Evolutionary conservation across 2,888 invertebrate genomes (phyloP), one percentile per base, ranked within the genome.

Genomic region (Drosophila dives): DNA sequence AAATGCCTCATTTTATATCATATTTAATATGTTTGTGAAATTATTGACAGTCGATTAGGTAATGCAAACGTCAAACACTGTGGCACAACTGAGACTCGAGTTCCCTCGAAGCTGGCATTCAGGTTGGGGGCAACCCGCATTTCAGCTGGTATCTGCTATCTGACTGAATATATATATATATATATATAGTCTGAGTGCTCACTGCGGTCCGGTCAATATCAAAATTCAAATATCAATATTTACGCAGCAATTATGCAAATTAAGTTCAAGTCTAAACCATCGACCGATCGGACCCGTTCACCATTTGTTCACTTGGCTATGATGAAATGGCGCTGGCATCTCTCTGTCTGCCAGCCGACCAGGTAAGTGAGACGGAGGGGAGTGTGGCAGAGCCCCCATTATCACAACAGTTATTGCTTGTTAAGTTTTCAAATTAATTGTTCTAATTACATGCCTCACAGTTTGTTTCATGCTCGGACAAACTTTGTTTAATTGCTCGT

Each of bases 191-290:
- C 40, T 76, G 73, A 56, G 59, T 65, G 61, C 45, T 67, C 65
- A 51, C 55, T 70, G 49, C 79, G 64, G 61, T 68, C 63, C 81
- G 85, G 85, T 85, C 85, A 85, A 85, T 85, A 85, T 85, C 85
- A 85, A 85, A 85, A 85, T 80, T 88, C 81, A 85, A 85, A 87
- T 83, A 86, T 83, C 85, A 86, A 89, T 86, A 89, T 86, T 86
- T 86, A 89, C 89, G 87, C 89, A 85, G 87, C 86, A 86, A 86
- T 86, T 86, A 86, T 86, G 86, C 86, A 86, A 86, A 86, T 87
- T 85, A 89, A 85, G 89, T 83, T 89, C 81, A 84, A 81, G 81
- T 72, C 77, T 68, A 77, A 75, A n/a, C 64, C 70, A 50, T 2
- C 42, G 38, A 50, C 45, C 56, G 48, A 40, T 59, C 61, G 15